Base-by-base conservation (phyloP, 2,797 vertebrate genomes). In the Glyptemys insculpta region DNA sequence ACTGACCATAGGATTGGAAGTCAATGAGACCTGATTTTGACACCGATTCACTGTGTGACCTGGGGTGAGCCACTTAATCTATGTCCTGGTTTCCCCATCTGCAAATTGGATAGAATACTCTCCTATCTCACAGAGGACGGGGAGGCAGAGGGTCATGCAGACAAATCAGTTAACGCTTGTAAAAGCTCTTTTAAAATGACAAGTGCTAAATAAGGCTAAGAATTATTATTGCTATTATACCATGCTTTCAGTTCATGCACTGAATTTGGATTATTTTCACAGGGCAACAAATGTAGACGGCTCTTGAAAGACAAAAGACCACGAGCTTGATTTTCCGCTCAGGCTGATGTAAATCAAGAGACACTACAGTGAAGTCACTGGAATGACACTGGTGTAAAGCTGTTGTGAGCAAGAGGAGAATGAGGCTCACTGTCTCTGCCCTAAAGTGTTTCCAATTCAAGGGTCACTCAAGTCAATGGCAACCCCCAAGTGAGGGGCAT, bases 111-210 rank as follows among this genome's bases (percentile, higher is more conserved):
- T 65, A 81, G 85, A 96, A 86, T 94, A 87, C 10, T 2, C 2
- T 2, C 86, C 52, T 62, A 89, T 90, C 95, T 96, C 88, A 86
- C 8, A 37, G n/a, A 19, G 10, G 18, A n/a, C 3, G 18, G 16
- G 18, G 50, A 50, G 50, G 50, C 50, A 8, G 15, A 14, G 31
- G 18, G n/a, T 41, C 68, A 88, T 79, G 89, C 93, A 97, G 97
- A 95, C 89, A 96, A 97, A 95, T 96, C 93, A 97, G 96, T 95
- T 97, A 95, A 96, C 96, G 95, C 96, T 88, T 92, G 96, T 96
- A 97, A 97, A 29, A 96, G 90, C 88, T 88, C 85, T 87, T 92
- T 96, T 93, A 96, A 56, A 94, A 79, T 88, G 54, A 92, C 91
- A 92, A 86, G 29, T 93, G 96, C 92, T 68, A 88, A 96, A 90